Percentiles rank a stretch among this genome's conserved stretches.
Evolutionary conservation across 2,113 vertebrate species (phyloP).

Genomic region (Chionis minor): DNA sequence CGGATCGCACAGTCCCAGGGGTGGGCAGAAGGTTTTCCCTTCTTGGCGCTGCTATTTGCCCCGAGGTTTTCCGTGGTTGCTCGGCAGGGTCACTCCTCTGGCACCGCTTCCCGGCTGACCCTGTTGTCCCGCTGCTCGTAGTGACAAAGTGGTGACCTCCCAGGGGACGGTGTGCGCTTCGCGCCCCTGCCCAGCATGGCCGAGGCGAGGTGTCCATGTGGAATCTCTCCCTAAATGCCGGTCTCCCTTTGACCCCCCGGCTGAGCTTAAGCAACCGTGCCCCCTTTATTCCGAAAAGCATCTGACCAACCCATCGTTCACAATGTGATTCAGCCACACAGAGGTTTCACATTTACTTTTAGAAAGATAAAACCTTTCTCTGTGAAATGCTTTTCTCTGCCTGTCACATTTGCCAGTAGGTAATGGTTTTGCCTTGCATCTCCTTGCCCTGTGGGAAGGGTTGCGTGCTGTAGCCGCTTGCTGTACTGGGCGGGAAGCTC

Average conservation of each 20-base stretch:
- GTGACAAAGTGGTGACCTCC: background rate
- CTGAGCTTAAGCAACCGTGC: background rate
- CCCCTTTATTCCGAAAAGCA: no score
- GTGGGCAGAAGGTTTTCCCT: fast-evolving
- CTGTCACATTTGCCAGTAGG: background rate
- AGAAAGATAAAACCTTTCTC: background rate
- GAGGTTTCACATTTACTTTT: background rate
- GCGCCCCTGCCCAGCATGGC: background rate
- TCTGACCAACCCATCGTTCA: background rate
- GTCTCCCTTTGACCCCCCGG: background rate
- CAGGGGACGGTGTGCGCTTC: background rate
- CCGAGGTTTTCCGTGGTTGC: fast-evolving
- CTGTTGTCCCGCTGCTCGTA: no score
- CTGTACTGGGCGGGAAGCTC: fast-evolving
- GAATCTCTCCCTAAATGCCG: background rate
- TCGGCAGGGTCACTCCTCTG: background rate
- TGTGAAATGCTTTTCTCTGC: background rate
- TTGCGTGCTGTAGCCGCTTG: no score
- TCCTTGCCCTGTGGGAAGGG: background rate
- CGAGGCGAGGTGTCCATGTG: fast-evolving
- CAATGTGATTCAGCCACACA: background rate
- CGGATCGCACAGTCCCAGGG: fast-evolving
- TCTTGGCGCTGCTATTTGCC: background rate
- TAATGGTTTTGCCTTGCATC: background rate
- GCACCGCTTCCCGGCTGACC: no score